phyloP scores from a whole-genome alignment of 2,888 invertebrate species.

The Antitype chi region DNA sequence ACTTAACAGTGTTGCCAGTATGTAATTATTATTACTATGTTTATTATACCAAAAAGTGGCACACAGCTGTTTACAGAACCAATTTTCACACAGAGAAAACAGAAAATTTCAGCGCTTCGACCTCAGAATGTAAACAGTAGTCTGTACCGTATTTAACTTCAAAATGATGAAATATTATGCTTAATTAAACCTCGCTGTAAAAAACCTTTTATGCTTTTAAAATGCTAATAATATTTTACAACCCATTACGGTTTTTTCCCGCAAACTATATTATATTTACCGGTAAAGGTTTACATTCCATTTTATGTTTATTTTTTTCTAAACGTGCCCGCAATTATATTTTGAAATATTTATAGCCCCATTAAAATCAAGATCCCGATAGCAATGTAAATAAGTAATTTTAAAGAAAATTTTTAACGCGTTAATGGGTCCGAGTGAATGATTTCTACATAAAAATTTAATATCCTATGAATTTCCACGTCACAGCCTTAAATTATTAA shows the following conservation, averaged over 20 bases:
- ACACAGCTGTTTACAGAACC: conserved; percentile 15
- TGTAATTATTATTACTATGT: neutral
- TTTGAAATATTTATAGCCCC: neutral
- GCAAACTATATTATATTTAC: conserved; percentile 24
- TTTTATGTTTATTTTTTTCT: conserved; percentile 16
- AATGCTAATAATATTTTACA: conserved; percentile 34
- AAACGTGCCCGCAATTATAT: neutral
- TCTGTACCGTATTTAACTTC: conserved; percentile 26
- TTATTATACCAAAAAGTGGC: conserved; percentile 15
- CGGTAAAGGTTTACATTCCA: neutral
- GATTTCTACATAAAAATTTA: neutral
- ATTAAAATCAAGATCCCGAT: neutral
- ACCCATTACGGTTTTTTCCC: conserved; percentile 24
- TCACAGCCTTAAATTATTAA: no score
- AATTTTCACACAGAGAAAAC: conserved; percentile 19
- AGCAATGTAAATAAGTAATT: neutral
- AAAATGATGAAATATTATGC: conserved; percentile 50
- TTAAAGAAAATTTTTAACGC: neutral
- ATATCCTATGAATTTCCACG: neutral
- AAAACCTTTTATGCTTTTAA: conserved; percentile 46
- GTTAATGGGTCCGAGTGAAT: neutral
- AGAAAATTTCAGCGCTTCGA: conserved; percentile 19
- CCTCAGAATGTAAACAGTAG: conserved; percentile 25
- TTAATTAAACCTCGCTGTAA: conserved; percentile 39
- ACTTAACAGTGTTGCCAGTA: no score